Base-by-base conservation (phyloP, 2,113 vertebrate species). In the Leptocoma aspasia region DNA sequence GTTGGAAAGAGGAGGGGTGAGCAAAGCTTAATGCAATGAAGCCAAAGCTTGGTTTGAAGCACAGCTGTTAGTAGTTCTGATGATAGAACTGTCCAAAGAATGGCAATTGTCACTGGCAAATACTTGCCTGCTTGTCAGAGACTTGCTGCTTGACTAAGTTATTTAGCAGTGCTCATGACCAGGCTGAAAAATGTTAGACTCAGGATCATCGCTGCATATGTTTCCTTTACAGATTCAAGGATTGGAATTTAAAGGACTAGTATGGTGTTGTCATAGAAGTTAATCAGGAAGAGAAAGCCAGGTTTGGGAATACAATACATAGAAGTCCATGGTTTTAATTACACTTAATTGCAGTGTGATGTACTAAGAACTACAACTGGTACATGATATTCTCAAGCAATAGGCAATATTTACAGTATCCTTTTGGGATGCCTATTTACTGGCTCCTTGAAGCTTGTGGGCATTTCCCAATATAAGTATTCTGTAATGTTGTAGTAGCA, bases 1-100 rank as follows among this genome's bases (percentile, higher is more conserved):
- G 70, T 91, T 96, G 94, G 84, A 95, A 92, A 85, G 68, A 78
- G 7, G 66, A 80, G 69, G 64, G 66, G 53, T 65, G 93, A 95
- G 89, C 56, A 72, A 82, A 89, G n/a, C 84, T 90, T 91, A 94
- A 78, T 42, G 56, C n/a, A 57, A 11, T 37, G 72, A 81, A 95
- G 82, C 82, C 92, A 93, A 93, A 71, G 35, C 69, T 75, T 86
- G 47, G 52, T 92, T 90, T 95, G 64, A 63, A 35, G 82, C 81
- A 52, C 75, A 95, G 54, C 59, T 90, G 59, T 88, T 90, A 77
- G 79, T 95, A 63, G 52, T 47, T 92, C 76, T 94, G 92, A 75
- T 82, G 71, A 88, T 66, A 79, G 92, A 85, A 50, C 70, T 61
- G 19, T 90, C 54, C 75, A 92, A 88, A 88, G 60, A 90, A 71